Base-by-base conservation (phyloP, 2,113 vertebrate species). In the Ceuthmochares aereus region DNA sequence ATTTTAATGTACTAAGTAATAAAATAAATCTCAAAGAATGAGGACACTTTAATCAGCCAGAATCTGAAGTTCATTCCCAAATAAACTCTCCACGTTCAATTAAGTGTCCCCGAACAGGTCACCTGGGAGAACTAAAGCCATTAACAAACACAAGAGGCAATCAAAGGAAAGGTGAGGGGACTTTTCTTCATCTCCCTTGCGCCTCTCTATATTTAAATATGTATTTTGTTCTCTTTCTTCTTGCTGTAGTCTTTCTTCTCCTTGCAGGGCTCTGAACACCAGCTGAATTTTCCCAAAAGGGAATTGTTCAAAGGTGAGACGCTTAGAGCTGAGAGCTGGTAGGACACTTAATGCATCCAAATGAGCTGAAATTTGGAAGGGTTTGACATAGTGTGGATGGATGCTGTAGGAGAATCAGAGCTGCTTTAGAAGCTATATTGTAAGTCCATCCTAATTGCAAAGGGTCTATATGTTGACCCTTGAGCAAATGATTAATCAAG, bases 151-250 rank as follows among this genome's bases (percentile, higher is more conserved):
- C 63, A 54, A 66, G 58, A 88, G 51, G 78, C 72, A 88, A 49
- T 95, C 90, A 95, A 78, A 87, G 52, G 70, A 72, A 76, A 90
- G 77, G 77, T 87, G 90, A 82, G 40, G 40, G 66, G 62, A 70
- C 91, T 90, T 82, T 49, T 49, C 59, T 84, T 90, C 72, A 45
- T 86, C 49, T 74, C 43, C 32, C 42, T 79, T 89, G 74, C 62
- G 91, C 29, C 30, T 78, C 85, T 93, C 84, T 88, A 12, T 72
- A 47, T 73, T 82, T 88, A 84, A 96, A 94, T 93, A 79, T 72
- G 42, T 49, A 60, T 92, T 91, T 87, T 89, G 40, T 37, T 88
- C 78, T 81, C 70, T 84, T 69, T 78, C 36, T 74, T 7, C 70
- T 91, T 21, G 40, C 42, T 73, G 52, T 25, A 56, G 51, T 54